A percentile compares a stretch with the other conserved stretches of the same genome.
Evolutionary conservation across 2,888 invertebrate genomes (phyloP).

Genomic region (Noctua comes): DNA sequence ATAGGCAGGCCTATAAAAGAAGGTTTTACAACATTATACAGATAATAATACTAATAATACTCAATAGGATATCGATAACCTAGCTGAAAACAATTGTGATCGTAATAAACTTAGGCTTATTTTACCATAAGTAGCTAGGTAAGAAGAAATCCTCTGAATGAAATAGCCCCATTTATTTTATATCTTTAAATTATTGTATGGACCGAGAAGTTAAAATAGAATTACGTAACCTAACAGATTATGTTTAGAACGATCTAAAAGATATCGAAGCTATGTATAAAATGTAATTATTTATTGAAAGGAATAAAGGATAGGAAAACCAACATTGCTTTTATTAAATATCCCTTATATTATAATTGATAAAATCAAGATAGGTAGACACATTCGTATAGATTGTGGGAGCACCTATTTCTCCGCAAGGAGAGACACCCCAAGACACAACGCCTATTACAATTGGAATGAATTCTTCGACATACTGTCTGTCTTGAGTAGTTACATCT

Average conservation of each 20-base stretch:
- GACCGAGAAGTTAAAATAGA: neutral
- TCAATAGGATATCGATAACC: neutral
- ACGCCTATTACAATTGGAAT: conserved; percentile 85
- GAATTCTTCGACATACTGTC: conserved; percentile 56
- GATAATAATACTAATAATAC: conserved; percentile 19
- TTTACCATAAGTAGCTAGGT: neutral
- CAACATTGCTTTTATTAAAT: conserved; percentile 52
- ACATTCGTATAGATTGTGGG: conserved; percentile 90
- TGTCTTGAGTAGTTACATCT: conserved; percentile 32
- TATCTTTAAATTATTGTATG: neutral
- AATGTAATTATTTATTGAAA: conserved; percentile 49
- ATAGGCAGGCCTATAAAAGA: neutral
- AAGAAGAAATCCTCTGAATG: neutral
- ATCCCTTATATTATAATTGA: conserved; percentile 70
- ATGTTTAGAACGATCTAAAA: neutral
- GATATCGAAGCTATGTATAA: conserved; percentile 10
- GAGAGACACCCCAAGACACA: conserved; percentile 90
- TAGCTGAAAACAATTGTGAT: neutral
- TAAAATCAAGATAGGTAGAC: conserved; percentile 86
- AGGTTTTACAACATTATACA: neutral
- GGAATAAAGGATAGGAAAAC: conserved; percentile 48
- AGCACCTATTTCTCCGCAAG: conserved; percentile 87
- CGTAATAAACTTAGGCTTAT: neutral
- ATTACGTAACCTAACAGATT: neutral
- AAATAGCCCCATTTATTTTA: neutral